Base-by-base conservation (phyloP, 2,797 vertebrate genomes). In the Sus cebifrons region DNA sequence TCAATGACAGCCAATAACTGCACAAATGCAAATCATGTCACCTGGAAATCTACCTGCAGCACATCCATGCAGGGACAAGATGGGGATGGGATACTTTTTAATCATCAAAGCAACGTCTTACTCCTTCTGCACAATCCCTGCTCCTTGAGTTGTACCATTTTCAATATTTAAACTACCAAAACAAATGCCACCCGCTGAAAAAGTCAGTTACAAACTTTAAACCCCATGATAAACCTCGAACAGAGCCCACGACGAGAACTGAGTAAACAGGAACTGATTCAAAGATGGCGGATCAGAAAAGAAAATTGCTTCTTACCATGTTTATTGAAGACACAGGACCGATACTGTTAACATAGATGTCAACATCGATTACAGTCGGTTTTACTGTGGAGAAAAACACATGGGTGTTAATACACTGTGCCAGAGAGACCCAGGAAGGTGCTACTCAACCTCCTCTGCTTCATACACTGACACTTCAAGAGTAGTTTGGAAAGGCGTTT, bases 261-360 rank as follows among this genome's bases (percentile, higher is more conserved):
- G 36, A 36, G 0, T 67, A 89, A 81, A 12, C n/a, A 54, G 93
- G 8, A 91, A 94, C 11, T 67, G n/a, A 89, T 21, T 5, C 17
- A 18, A 90, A 73, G 44, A 75, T n/a, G 3, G 32, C n/a, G 40
- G 21, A 82, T 18, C 54, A 89, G 88, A 97, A 83, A 62, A 97
- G 95, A 98, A 95, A 96, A 44, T 68, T 73, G 65, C 82, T 83
- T 99, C 99, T 99, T 98, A 99, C 99, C 99, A 99, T 99, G 97
- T 99, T 99, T 98, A 99, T 99, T 87, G 99, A 99, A n/a, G 99
- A 99, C 97, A 99, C 99, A 0, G 99, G 99, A 87, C 99, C 99
- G 92, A 99, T 99, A 99, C 99, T 99, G 99, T 99, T 99, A 97
- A 99, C 99, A 77, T 99, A 99, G 97, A 99, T 99, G 97, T 99